Conservation (phyloP, 2,113 vertebrate species). For the Recurvirostra avosetta region DNA sequence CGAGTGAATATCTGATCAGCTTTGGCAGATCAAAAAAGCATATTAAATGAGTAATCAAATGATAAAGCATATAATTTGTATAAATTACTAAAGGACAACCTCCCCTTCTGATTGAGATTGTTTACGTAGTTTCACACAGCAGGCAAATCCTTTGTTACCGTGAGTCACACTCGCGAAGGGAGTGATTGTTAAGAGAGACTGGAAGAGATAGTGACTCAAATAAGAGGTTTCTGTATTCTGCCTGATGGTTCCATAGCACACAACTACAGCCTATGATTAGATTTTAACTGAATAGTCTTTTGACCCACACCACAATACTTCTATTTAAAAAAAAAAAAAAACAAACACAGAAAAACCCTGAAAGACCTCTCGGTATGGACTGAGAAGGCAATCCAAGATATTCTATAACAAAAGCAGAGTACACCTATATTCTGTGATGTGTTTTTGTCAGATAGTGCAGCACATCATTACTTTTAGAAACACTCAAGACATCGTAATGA, state of each 20-base stretch:
- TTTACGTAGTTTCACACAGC: background rate
- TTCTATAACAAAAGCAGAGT: background rate
- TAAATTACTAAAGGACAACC: constrained; percentile 7
- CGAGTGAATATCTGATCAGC: background rate
- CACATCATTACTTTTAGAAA: background rate
- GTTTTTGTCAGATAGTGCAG: background rate
- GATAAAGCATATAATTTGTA: background rate
- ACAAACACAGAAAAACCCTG: too few relatives aligned
- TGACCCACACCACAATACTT: background rate
- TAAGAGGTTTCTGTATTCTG: background rate
- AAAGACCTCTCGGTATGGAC: background rate
- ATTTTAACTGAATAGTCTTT: background rate
- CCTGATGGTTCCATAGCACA: background rate
- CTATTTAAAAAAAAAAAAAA: background rate
- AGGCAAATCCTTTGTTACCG: background rate
- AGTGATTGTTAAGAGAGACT: background rate
- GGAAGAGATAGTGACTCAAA: background rate
- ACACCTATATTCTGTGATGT: fast-evolving
- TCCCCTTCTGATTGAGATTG: background rate
- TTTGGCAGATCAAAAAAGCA: background rate
- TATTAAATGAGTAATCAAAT: constrained; percentile 40
- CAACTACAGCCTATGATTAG: background rate
- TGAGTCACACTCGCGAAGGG: fast-evolving
- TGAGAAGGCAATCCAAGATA: background rate
- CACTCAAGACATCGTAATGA: background rate